Evolutionary conservation across 2,888 invertebrate species (phyloP), one percentile per base, ranked within the genome.

Genomic region (Lydus trimaculatus): DNA sequence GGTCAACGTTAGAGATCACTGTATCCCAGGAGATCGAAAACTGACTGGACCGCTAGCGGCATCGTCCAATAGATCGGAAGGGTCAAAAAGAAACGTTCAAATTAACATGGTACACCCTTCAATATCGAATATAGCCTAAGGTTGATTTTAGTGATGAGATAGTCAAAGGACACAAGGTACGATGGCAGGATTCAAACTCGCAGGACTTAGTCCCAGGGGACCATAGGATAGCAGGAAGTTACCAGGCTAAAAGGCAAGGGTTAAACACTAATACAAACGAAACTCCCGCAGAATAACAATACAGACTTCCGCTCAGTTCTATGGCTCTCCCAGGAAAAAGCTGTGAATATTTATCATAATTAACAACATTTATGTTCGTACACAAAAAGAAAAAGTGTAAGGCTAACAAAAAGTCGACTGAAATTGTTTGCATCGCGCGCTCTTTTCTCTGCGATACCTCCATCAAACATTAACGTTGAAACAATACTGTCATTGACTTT

Each of bases 281-380:
- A 81, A 80, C 82, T 83, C 83, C 82, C 79, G 78, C 82, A 80
- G 84, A 83, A 84, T 84, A 85, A 85, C 85, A 85, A 85, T 85
- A 82, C 83, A 79, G 81, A 81, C 84, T 84, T 85, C 84, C 84
- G 84, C 76, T 74, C 77, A 73, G 75, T 81, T 82, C 83, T 84
- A 85, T 84, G 84, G 83, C 84, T 83, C 85, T 85, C 85, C 80
- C 84, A 85, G 85, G 85, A 85, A 85, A 85, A 85, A 85, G 84
- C 84, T 81, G 84, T 82, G 84, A 84, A 85, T 85, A 85, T 85
- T 85, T 85, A 85, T 85, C 85, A 85, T 85, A 85, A 85, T 85
- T 85, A 85, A 85, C 85, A 84, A 85, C 83, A 84, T 85, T 85
- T 84, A 85, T 84, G 84, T 80, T 81, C 80, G 80, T 78, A 77